phyloP scores from a whole-genome alignment of 1,140 invertebrate genomes.

The Camponotus pennsylvanicus region DNA sequence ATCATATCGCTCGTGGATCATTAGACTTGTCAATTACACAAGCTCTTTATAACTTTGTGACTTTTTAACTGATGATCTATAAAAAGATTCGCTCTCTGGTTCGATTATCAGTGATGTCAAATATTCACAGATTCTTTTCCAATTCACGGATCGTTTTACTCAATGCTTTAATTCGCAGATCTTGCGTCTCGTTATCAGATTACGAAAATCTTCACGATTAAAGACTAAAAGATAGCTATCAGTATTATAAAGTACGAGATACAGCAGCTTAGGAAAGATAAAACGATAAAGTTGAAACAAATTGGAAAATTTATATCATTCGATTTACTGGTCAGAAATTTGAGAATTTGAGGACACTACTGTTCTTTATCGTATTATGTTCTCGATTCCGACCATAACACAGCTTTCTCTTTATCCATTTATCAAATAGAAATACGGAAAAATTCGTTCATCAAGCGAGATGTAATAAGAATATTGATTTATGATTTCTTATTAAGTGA shows the following conservation, averaged over 20 bases:
- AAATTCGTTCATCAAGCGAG: neutral
- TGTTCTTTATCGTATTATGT: neutral
- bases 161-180: neutral
- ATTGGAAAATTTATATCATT: slow-evolving; percentile 61
- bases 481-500: slow-evolving; percentile 7
- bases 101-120: slow-evolving; percentile 9
- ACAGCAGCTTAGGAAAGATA: slow-evolving; percentile 29
- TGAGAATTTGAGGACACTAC: neutral
- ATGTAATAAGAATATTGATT: slow-evolving; percentile 3
- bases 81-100: slow-evolving; percentile 12
- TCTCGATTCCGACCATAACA: neutral
- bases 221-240: neutral
- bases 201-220: slow-evolving; percentile 5
- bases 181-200: neutral
- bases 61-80: neutral
- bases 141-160: neutral
- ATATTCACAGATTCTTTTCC: slow-evolving; percentile 10
- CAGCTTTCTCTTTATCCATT: neutral
- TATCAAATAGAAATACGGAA: slow-evolving; percentile 25
- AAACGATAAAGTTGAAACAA: slow-evolving; percentile 10
- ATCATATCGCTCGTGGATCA: slow-evolving; percentile 24
- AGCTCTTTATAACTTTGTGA: slow-evolving; percentile 7
- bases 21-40: slow-evolving; percentile 55
- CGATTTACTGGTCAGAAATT: slow-evolving; percentile 49
- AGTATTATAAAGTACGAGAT: slow-evolving; percentile 7